A percentile compares a stretch with the other conserved stretches of the same genome.
Evolutionary conservation across 2,113 vertebrate genomes (phyloP).

Genomic region (Mormyrus lacerda): DNA sequence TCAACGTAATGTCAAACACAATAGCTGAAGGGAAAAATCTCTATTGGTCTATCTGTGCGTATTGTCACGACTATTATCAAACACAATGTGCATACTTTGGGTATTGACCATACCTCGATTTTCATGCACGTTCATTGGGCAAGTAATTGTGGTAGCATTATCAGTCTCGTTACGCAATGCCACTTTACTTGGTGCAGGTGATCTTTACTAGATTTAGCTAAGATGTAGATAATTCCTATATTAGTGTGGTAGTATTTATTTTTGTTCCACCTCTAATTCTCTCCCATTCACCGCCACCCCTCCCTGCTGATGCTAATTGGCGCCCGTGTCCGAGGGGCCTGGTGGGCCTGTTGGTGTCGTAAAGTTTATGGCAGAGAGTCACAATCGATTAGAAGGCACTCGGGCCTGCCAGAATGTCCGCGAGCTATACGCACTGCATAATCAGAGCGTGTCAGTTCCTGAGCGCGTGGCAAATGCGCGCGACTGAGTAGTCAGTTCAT

Average conservation of each 20-base stretch:
- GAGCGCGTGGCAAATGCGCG: slow-evolving; percentile 15
- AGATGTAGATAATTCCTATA: slow-evolving; percentile 20
- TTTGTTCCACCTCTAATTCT: slow-evolving; percentile 16
- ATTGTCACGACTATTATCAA: background rate
- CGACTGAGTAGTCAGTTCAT: slow-evolving; percentile 14
- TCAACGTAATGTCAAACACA: background rate
- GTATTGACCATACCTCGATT: background rate
- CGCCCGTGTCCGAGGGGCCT: slow-evolving; percentile 56
- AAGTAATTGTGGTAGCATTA: slow-evolving; percentile 3
- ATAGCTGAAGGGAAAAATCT: background rate
- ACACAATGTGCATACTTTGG: background rate
- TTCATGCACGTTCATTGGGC: background rate
- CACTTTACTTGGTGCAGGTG: background rate
- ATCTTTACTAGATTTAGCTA: slow-evolving; percentile 13
- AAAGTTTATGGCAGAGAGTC: slow-evolving; percentile 79
- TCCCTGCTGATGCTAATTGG: slow-evolving; percentile 64
- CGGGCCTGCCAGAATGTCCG: slow-evolving; percentile 49
- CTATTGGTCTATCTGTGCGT: background rate
- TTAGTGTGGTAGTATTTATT: slow-evolving; percentile 17
- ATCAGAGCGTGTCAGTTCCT: slow-evolving; percentile 36
- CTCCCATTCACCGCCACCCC: slow-evolving; percentile 34
- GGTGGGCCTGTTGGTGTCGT: slow-evolving; percentile 67
- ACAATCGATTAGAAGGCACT: slow-evolving; percentile 73
- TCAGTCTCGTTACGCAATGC: background rate
- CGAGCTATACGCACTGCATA: slow-evolving; percentile 37